Conservation (phyloP, 2,113 vertebrate species). For the Acinonyx jubatus region DNA sequence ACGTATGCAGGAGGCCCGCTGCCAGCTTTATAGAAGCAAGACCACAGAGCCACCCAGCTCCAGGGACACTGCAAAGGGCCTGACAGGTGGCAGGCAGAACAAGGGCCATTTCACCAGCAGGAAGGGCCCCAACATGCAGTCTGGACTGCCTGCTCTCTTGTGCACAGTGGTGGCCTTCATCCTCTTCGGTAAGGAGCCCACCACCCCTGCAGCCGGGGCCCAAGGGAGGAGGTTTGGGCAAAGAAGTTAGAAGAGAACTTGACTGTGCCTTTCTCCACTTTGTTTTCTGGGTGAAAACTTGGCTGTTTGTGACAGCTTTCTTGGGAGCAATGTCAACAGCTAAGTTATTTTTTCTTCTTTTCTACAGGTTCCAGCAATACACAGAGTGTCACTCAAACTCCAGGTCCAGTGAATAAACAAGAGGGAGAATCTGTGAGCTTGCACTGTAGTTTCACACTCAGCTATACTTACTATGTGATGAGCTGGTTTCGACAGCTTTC, state of each 20-base stretch:
- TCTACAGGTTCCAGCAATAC: neutral
- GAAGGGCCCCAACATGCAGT: neutral
- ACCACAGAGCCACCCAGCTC: neutral
- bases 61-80: neutral
- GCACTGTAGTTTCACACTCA: neutral
- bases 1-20: neutral
- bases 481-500: slow-evolving; percentile 8
- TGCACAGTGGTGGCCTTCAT: neutral
- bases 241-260: neutral
- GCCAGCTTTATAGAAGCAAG: neutral
- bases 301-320: neutral
- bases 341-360: neutral
- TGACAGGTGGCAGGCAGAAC: neutral
- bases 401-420: neutral
- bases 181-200: neutral
- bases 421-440: neutral
- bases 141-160: neutral
- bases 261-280: neutral
- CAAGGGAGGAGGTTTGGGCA: neutral
- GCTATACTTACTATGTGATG: neutral
- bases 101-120: neutral
- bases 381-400: neutral
- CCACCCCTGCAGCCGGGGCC: neutral
- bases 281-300: neutral
- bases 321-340: neutral